phyloP scores from a whole-genome alignment of 2,113 vertebrate genomes.

The Melierax canorus region DNA sequence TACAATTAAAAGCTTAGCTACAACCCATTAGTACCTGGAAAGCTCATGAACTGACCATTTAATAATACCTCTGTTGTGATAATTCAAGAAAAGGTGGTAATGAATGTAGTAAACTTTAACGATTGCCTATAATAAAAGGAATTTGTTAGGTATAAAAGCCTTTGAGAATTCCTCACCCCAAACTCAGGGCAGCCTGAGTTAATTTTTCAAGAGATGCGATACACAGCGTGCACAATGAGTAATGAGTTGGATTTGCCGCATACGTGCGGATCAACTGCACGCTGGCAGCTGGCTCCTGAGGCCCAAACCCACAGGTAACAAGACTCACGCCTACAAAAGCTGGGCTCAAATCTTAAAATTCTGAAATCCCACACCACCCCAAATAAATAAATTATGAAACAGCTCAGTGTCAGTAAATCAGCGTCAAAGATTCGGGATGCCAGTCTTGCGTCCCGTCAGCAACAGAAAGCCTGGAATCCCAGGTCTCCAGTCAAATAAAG shows the following conservation, averaged over 20 bases:
- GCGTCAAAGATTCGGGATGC: neutral
- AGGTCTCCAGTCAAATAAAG: neutral
- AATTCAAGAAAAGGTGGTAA: neutral
- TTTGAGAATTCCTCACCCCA: neutral
- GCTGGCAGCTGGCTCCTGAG: neutral
- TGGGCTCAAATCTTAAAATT: neutral
- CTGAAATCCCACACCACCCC: neutral
- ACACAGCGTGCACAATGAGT: neutral
- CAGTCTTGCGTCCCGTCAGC: neutral
- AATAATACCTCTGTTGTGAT: neutral
- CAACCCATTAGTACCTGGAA: neutral
- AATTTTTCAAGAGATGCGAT: neutral
- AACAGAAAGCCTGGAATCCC: neutral
- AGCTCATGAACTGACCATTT: neutral
- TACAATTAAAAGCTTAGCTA: neutral
- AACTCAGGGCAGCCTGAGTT: neutral
- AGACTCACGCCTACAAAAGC: neutral
- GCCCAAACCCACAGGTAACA: neutral
- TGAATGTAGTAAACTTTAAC: neutral
- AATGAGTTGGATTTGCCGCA: neutral
- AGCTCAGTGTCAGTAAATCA: neutral
- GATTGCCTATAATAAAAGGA: neutral
- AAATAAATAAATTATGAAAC: neutral
- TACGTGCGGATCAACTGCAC: accelerated
- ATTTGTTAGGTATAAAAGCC: neutral